Base-by-base conservation (phyloP, 2,113 vertebrate genomes). In the Salminus brasiliensis region DNA sequence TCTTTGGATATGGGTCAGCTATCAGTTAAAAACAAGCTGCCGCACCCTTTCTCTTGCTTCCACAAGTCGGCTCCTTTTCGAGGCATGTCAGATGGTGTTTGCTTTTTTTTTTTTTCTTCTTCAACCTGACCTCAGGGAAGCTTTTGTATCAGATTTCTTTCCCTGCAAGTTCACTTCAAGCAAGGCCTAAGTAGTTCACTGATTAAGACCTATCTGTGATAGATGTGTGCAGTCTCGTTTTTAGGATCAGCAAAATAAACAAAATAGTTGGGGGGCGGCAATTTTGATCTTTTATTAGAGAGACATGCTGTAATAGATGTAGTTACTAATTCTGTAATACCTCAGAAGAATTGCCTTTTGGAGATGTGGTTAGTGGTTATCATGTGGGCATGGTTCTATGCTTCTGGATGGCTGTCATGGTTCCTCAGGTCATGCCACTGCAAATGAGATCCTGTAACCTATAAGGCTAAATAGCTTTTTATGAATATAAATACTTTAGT, bases 61-160 rank as follows among this genome's bases (percentile, higher is more conserved):
- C 59, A 72, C 78, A 78, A 74, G 82, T 73, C 34, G 65, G 45
- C 74, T 39, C 45, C 29, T 71, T 79, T 85, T 75, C 3, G 23
- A 68, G 60, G 79, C 74, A 71, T 70, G 73, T 67, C 57, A n/a
- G 36, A 45, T 59, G 21, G 27, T 66, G 70, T 71, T 69, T 77
- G 32, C 36, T 75, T 66, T 67, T 72, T 63, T 18, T 49, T 67
- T 72, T 63, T 18, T 49, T 41, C 32, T n/a, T n/a, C n/a, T n/a
- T n/a, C n/a, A n/a, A n/a, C n/a, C n/a, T 83, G 34, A 18, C 47
- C 47, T 75, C 79, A 87, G 75, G 68, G 52, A 74, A 53, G 25
- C 32, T 69, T 85, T 77, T 85, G 55, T 85, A 79, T 76, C 41
- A 55, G 75, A 72, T n/a, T n/a, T n/a, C n/a, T n/a, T n/a, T n/a